Conservation (phyloP, 2,888 invertebrate species). For the Diachrysia chrysitis region DNA sequence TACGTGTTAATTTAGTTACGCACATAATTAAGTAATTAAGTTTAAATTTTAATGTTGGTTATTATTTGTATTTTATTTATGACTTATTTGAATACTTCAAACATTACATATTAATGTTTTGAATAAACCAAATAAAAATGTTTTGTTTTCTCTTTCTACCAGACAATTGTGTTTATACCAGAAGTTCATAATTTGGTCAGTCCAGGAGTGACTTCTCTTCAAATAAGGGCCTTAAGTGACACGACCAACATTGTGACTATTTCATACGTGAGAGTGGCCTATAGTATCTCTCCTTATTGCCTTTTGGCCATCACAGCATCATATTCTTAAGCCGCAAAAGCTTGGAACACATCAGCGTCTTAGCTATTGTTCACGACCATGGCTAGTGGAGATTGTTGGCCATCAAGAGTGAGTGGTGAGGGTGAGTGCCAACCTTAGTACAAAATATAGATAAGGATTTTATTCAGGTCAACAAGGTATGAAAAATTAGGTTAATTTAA, state of each 20-base stretch:
- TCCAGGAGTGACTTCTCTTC: background rate
- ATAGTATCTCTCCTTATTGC: background rate
- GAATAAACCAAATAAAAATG: background rate
- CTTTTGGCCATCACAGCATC: background rate
- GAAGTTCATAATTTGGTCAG: background rate
- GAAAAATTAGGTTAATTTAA: no score
- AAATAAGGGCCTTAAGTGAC: background rate
- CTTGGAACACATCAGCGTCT: constrained; percentile 1
- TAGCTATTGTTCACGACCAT: background rate
- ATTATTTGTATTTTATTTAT: background rate
- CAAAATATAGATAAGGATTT: no score
- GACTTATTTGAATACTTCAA: background rate
- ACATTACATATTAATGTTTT: no score
- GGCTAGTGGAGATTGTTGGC: background rate
- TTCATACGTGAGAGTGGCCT: background rate
- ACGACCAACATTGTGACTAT: background rate
- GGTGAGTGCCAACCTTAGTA: no score
- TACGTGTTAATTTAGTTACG: background rate
- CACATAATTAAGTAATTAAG: background rate
- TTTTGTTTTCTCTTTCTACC: background rate
- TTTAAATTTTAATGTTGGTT: background rate
- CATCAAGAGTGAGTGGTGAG: no score
- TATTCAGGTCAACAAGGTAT: no score
- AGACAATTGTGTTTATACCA: no score
- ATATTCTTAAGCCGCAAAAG: background rate